Evolutionary conservation across 2,113 vertebrate species (phyloP).

Genomic region (Mirounga angustirostris): DNA sequence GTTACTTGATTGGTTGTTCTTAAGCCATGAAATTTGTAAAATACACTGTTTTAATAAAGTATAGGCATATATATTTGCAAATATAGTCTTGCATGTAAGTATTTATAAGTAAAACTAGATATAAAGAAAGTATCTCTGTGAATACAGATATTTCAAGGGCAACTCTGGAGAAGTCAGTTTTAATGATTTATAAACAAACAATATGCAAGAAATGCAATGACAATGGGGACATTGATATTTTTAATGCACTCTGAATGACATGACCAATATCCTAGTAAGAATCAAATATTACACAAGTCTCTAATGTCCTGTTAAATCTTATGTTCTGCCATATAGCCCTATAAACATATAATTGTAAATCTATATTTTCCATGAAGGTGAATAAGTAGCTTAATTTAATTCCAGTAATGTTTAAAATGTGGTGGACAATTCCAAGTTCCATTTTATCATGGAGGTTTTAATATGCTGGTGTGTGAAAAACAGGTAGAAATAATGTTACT

Average conservation of each 20-base stretch:
- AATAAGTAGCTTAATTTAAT: neutral
- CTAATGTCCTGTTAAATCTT: neutral
- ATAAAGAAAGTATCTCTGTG: neutral
- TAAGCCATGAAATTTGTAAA: neutral
- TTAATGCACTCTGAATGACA: neutral
- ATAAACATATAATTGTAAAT: neutral
- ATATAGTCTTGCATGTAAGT: neutral
- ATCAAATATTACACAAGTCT: neutral
- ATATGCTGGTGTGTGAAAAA: neutral
- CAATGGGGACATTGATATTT: neutral
- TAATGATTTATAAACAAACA: neutral
- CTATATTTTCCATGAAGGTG: neutral
- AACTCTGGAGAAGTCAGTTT: neutral
- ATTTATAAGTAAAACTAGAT: neutral
- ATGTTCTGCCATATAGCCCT: neutral
- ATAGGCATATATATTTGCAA: neutral
- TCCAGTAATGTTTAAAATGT: neutral
- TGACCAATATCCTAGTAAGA: neutral
- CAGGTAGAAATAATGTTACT: neutral
- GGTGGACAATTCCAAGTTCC: neutral
- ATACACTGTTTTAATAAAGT: neutral
- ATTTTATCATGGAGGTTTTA: neutral
- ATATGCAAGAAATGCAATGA: neutral
- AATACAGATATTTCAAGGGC: neutral
- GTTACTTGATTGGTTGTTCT: neutral